A percentile compares a stretch with the other conserved stretches of the same genome.
Conservation (phyloP, 2,888 invertebrate species). For the Philhelius pedissequus region DNA sequence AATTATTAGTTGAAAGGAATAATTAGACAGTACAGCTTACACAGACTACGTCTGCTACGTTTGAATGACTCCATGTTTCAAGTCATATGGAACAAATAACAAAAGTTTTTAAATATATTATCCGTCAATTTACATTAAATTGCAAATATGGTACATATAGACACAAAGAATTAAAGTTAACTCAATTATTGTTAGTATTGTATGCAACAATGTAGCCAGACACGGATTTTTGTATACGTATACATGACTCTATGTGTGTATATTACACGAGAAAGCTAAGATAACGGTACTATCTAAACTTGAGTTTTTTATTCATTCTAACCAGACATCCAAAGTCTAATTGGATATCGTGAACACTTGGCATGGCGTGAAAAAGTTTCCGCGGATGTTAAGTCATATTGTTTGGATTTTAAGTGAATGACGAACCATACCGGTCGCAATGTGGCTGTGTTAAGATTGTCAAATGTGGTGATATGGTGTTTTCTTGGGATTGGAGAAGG, state of each 20-base stretch:
- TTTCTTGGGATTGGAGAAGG: constrained; percentile 31
- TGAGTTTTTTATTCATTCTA: constrained; percentile 1
- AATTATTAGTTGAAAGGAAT: no score
- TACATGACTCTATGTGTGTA: not conserved
- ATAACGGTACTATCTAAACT: constrained; percentile 43
- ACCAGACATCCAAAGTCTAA: constrained; percentile 68
- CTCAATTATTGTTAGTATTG: not conserved
- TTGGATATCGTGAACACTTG: constrained; percentile 36
- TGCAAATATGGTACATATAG: no score
- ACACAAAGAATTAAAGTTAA: no score
- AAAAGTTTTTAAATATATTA: no score
- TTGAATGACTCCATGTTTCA: no score
- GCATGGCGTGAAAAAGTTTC: constrained; percentile 8
- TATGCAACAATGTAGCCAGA: not conserved
- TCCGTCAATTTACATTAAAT: no score
- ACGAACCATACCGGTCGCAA: not conserved
- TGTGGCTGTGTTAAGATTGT: not conserved
- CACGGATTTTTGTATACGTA: not conserved
- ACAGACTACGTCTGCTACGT: no score
- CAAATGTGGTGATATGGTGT: not conserved
- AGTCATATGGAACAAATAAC: no score
- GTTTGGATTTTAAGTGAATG: not conserved
- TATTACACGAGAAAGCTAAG: not conserved
- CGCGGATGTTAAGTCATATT: not conserved
- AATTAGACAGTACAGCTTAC: no score